Base-by-base conservation (phyloP, 2,113 vertebrate species). In the Tichodroma muraria region DNA sequence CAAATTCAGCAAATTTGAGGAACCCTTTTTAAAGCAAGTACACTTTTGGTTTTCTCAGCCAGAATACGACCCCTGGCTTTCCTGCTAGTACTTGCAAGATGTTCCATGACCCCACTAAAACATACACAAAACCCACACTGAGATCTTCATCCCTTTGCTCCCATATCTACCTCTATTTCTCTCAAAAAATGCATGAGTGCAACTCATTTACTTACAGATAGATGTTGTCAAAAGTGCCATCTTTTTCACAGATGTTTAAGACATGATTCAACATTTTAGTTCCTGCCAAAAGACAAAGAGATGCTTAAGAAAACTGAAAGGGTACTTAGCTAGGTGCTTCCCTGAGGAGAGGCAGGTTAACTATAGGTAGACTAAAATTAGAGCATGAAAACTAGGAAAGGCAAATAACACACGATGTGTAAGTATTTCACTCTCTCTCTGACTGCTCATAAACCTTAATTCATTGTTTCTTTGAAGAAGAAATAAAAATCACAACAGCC, bases 251-350 rank as follows among this genome's bases (percentile, higher is more conserved):
- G 97, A 99, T 99, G 98, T 99, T 99, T 98, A 99, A 98, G 97
- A 99, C 99, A 88, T 99, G 99, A 98, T 99, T 99, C 98, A 99
- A 98, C 99, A 99, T 99, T 98, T 99, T 99, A 95, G 99, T 99
- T 98, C 99, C 99, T 99, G 95, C 69, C 70, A 21, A 97, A 47
- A 95, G 94, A 60, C 71, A 82, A 95, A 97, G 78, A 82, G 38
- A 95, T 27, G 95, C 31, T 87, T 88, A 45, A 76, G 71, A 68
- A 90, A 86, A 91, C 16, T 38, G 33, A 42, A 86, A 86, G n/a
- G 23, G 44, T 47, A 85, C 40, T 80, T 63, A 38, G 35, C 35
- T 23, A 83, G 53, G 6, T 54, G 52, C 49, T 53, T 85, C 60
- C 76, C 31, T 37, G n/a, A 91, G 30, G 35, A 91, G 24, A 57